Evolutionary conservation across 2,797 vertebrate species (phyloP).

Genomic region (Dryobates pubescens): DNA sequence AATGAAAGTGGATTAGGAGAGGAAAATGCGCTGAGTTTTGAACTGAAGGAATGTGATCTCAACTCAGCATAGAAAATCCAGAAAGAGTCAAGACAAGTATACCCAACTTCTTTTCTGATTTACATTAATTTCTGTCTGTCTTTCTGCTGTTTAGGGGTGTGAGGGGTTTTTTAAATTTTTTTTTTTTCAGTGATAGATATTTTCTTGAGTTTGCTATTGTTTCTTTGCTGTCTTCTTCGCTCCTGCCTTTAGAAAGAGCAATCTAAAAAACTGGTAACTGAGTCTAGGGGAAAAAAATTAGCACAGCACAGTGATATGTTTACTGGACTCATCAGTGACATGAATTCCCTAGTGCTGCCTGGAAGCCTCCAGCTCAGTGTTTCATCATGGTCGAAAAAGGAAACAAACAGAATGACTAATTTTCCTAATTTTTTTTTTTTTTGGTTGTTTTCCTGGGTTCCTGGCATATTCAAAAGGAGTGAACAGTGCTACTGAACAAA

Average conservation of each 20-base stretch:
- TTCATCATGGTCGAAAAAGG: not conserved
- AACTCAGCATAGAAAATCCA: not conserved
- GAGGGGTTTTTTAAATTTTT: too few relatives aligned
- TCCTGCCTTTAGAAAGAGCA: not conserved
- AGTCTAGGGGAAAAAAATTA: not conserved
- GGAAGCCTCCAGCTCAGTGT: constrained; percentile 5
- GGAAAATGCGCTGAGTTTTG: not conserved
- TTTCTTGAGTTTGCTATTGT: not conserved
- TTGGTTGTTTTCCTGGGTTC: constrained; percentile 4
- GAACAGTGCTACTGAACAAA: not conserved
- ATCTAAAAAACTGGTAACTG: not conserved
- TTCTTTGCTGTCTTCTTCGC: not conserved
- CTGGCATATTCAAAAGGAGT: not conserved
- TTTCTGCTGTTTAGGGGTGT: not conserved
- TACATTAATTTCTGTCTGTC: not conserved
- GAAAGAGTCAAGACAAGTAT: not conserved
- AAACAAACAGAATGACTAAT: constrained; percentile 25
- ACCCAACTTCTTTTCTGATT: not conserved
- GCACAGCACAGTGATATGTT: not conserved
- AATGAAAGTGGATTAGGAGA: not conserved
- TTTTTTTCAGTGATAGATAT: not conserved
- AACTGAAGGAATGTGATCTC: not conserved
- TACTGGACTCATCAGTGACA: not conserved
- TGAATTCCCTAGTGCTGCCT: not conserved
- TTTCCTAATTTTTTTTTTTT: not conserved